A percentile compares a stretch with the other conserved stretches of the same genome.
Evolutionary conservation across 2,797 vertebrate genomes (phyloP).

Genomic region (Arnoldichthys spilopterus): DNA sequence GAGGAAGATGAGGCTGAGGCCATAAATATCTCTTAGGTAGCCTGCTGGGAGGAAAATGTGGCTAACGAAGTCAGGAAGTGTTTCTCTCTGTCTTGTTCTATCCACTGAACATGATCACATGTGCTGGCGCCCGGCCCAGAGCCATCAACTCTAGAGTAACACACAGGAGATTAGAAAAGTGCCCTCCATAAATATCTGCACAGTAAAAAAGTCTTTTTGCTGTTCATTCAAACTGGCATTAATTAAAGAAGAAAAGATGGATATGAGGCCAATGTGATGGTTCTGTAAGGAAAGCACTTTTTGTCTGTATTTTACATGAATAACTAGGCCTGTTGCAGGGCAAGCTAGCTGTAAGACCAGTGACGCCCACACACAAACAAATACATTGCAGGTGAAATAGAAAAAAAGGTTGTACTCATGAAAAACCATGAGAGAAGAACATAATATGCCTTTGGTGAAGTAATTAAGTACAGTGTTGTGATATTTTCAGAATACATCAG

Average conservation of each 20-base stretch:
- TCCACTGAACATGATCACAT: conserved; percentile 16
- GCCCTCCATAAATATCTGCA: neutral
- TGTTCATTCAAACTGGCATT: neutral
- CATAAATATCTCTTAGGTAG: conserved; percentile 8
- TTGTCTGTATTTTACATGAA: neutral
- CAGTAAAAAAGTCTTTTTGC: too few relatives aligned
- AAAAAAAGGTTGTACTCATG: neutral
- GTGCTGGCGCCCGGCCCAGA: conserved; percentile 1
- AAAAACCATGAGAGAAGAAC: too few relatives aligned
- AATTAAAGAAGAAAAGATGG: neutral
- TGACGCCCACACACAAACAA: neutral
- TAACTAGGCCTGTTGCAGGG: neutral
- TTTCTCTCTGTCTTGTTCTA: conserved; percentile 12
- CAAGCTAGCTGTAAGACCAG: neutral
- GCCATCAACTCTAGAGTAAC: neutral
- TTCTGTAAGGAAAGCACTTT: neutral
- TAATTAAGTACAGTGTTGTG: too few relatives aligned
- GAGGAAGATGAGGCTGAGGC: neutral
- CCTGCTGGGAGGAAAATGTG: conserved; percentile 4
- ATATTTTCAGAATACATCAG: too few relatives aligned
- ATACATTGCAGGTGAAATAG: neutral
- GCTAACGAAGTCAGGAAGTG: conserved; percentile 18
- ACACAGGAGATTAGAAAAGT: neutral
- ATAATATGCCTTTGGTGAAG: too few relatives aligned
- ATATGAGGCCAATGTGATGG: neutral